Conservation (phyloP, 2,888 invertebrate species). For the Cepaea hortensis region DNA sequence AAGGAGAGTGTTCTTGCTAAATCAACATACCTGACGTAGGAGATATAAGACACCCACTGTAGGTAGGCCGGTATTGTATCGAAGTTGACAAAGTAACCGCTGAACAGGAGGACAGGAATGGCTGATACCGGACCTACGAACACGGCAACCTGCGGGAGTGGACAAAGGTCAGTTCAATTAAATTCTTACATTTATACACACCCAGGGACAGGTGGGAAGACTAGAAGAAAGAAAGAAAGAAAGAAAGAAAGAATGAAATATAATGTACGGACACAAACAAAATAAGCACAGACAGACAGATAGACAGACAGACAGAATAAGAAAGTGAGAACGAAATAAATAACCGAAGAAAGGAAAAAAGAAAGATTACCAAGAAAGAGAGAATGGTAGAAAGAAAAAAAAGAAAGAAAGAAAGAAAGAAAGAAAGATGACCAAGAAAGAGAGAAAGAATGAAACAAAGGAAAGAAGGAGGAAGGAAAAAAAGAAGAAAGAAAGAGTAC, state of each 20-base stretch:
- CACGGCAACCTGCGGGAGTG: constrained; percentile 86
- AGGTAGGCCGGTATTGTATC: constrained; percentile 96
- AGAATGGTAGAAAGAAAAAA: no score
- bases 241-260: background rate
- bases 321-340: no score
- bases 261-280: background rate
- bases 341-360: no score
- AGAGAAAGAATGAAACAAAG: background rate
- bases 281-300: no score
- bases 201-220: no score
- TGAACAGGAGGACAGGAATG: constrained; percentile 95
- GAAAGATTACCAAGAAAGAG: no score
- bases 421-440: background rate
- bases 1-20: background rate
- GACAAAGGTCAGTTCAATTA: no score
- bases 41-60: constrained; percentile 95
- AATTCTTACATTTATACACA: no score
- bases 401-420: no score
- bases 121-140: constrained; percentile 94
- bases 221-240: no score
- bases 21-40: constrained; percentile 83
- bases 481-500: background rate
- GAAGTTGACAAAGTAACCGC: constrained; percentile 97
- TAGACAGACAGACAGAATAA: no score
- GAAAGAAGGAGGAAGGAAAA: background rate